Evolutionary conservation across 1,140 invertebrate species (phyloP).

Genomic region (Sminthurinus signatus): DNA sequence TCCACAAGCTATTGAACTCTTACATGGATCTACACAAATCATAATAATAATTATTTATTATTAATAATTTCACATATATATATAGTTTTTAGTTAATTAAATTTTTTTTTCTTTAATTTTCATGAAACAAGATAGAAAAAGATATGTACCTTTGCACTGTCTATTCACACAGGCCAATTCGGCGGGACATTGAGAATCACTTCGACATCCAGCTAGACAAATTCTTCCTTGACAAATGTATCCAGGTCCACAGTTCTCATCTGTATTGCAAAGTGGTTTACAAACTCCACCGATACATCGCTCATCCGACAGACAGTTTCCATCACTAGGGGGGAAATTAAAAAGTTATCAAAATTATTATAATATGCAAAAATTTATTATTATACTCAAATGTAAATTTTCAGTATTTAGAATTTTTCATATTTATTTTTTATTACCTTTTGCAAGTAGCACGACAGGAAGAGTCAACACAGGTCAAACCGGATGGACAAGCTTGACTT

Average conservation of each 20-base stretch:
- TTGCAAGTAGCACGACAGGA: slow-evolving; percentile 67
- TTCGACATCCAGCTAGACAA: slow-evolving; percentile 75
- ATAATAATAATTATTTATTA: background rate
- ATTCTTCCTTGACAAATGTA: slow-evolving; percentile 80
- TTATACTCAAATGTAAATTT: no score
- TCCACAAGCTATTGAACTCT: slow-evolving; percentile 61
- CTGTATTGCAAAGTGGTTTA: slow-evolving; percentile 74
- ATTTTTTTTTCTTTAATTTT: no score
- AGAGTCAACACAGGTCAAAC: slow-evolving; percentile 64
- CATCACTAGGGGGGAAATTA: slow-evolving; percentile 56
- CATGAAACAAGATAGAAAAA: background rate
- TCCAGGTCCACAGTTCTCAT: slow-evolving; percentile 66
- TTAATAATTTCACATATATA: background rate
- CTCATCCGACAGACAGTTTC: slow-evolving; percentile 73
- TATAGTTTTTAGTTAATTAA: no score
- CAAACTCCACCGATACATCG: slow-evolving; percentile 72
- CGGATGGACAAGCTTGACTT: slow-evolving; percentile 59
- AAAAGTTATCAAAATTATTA: background rate
- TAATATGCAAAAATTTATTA: background rate
- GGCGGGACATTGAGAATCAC: slow-evolving; percentile 66
- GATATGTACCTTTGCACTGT: slow-evolving; percentile 64
- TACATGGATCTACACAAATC: slow-evolving; percentile 62
- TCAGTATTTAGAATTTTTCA: no score
- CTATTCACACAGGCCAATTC: slow-evolving; percentile 72
- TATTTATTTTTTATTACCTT: slow-evolving; percentile 52